Evolutionary conservation across 1,140 invertebrate species (phyloP), one percentile per base, ranked within the genome.

Genomic region (Penaeus japonicus): DNA sequence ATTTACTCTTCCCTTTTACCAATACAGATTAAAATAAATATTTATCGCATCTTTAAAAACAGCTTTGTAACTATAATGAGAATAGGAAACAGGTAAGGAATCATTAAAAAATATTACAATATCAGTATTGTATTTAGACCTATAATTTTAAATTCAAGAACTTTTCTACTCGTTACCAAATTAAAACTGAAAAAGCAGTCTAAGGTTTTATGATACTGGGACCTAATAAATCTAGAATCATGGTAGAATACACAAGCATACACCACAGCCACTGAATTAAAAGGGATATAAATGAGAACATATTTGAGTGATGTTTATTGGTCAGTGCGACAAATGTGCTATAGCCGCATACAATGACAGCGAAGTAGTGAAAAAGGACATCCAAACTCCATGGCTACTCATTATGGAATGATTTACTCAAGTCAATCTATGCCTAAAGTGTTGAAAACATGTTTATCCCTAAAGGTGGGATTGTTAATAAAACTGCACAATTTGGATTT

Each of bases 331-430:
- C 85, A 87, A 80, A 84, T 77, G 77, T 88, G 87, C 87, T 88
- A 88, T 55, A 88, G 87, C 87, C 80, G 80, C 87, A 88, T 79
- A 78, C 47, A 87, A 82, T 87, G 70, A 83, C 87, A 88, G 81
- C 81, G 55, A 83, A 88, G 70, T 83, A 47, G 87, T 88, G 87
- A 88, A 88, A 88, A 88, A 81, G 78, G 53, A 83, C 32, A 77
- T 88, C 87, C 70, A 83, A 88, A 88, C 65, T 83, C 55, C 81
- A 77, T 77, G 79, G 87, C 70, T 88, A 78, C 54, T 84, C 73
- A 88, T 78, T 88, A 88, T 88, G 87, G 87, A 88, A 88, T 88
- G 87, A 88, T 88, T 75, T 75, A 83, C 80, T 88, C 57, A 73
- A 73, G 81, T 83, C 81, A 65, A 18, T 65, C 81, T 47, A 54